Base-by-base conservation (phyloP, 1,140 invertebrate species). In the Drosophila rhopaloa region DNA sequence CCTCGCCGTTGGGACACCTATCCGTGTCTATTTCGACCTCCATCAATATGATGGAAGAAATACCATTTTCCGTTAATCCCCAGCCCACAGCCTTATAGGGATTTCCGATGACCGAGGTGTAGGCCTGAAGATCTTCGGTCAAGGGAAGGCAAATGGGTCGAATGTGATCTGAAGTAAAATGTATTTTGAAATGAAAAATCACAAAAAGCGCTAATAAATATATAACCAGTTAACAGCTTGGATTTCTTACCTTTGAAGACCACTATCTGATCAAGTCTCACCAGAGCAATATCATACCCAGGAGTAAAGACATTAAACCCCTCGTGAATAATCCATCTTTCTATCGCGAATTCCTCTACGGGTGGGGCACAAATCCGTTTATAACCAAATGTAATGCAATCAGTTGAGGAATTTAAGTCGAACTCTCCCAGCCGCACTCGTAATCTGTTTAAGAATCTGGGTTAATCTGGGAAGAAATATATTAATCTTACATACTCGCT, bases 111-210 rank as follows among this genome's bases (percentile, higher is more conserved):
- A 6, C 1, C 7, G 19, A 3, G 13, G 37, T 16, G 6, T 11
- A 37, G 5, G 11, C 35, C 37, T n/a, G 13, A 11, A 55, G 53
- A 27, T 55, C 19, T 4, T 24, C 14, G 8, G 37, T 40, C 4
- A 55, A 19, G 19, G 53, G 53, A 4, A 55, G 37, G 6, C 53
- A 55, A 10, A 55, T 55, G 11, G 53, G 37, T 14, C 53, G 16
- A n/a, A 55, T 55, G 27, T 55, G 37, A 8, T 24, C 37, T 40
- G 11, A 5, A 16, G 29, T 0, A 4, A 24, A 24, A 24, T 4
- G 24, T 24, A 24, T 19, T 19, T 32, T 1, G 0, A 6, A 7
- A 32, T 19, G 19, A 24, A 24, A 24, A 24, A 24, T 5, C 5
- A 32, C 29, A 32, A 32, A 32, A 32, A 24, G 24, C 4, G 0